Base-by-base conservation (phyloP, 2,888 invertebrate species). In the Aphidius colemani region DNA sequence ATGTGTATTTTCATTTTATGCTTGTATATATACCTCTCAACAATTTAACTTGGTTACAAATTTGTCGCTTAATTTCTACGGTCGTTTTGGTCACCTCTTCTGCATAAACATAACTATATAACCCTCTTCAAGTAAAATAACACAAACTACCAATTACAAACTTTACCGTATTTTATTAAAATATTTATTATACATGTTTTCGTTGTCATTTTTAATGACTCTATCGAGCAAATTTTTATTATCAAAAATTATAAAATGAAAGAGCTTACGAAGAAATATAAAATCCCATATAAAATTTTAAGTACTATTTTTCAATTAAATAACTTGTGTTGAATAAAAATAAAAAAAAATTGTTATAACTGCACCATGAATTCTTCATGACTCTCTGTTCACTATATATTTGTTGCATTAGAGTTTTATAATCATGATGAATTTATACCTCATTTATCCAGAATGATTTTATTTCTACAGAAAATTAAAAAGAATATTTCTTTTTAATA, bases 41-140 rank as follows among this genome's bases (percentile, higher is more conserved):
- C 39, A 10, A 11, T 49, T 13, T 10, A 18, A 53, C 39, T 53
- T 18, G 53, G 53, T 30, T 53, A 53, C 55, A 43, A 55, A 55
- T 55, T 55, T 55, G 11, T 55, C 55, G 55, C 41, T 55, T 55
- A 55, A 55, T 55, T 55, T 55, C 43, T 43, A 41, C 11, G 55
- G 43, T 11, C 41, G 30, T 30, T 30, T 30, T 30, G 30, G 30
- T 30, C 30, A 30, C 43, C 43, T 55, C 41, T 13, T 41, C 43
- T 11, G 13, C 4, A 11, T 55, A 41, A 10, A 53, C 7, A 30
- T 9, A 39, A 41, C 8, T n/a, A 30, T 30, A 30, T 30, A 30
- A 30, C 30, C 30, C 30, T 30, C 30, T 30, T 30, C 41, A 40
- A 40, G 48, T 40, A 58, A 48, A 48, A 58, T 30, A 30, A 11